Conservation (phyloP, 2,888 invertebrate genomes). For the Hoplodrina blanda region DNA sequence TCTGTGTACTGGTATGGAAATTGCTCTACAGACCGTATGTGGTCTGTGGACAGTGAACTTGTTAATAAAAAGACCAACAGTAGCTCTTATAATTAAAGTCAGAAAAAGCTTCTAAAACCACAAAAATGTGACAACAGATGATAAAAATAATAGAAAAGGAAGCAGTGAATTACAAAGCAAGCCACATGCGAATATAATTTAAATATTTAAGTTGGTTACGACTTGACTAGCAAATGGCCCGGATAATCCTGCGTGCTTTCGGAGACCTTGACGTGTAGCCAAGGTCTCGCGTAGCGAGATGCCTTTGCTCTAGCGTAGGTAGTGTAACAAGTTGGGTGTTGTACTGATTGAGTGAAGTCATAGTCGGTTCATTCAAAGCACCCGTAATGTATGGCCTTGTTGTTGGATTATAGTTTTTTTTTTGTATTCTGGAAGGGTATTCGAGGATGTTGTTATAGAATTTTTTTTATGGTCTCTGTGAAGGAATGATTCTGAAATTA, state of each 20-base stretch:
- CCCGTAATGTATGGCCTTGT: conserved; percentile 48
- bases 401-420: conserved; percentile 25
- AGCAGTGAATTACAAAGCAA: conserved; percentile 55
- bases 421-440: conserved; percentile 9
- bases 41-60: too few relatives aligned
- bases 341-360: conserved; percentile 67
- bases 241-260: conserved; percentile 83
- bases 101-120: background rate
- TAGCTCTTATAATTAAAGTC: background rate
- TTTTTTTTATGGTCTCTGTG: background rate
- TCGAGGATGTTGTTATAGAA: background rate
- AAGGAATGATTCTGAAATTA: background rate
- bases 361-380: conserved; percentile 62
- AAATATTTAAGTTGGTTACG: conserved; percentile 64
- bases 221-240: conserved; percentile 76
- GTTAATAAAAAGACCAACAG: background rate
- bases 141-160: conserved; percentile 50
- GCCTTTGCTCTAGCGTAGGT: conserved; percentile 58
- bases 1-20: too few relatives aligned
- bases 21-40: too few relatives aligned
- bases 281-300: conserved; percentile 79
- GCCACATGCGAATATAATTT: conserved; percentile 55
- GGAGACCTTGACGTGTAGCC: conserved; percentile 78
- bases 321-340: conserved; percentile 53
- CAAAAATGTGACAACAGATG: conserved; percentile 23